phyloP scores from a whole-genome alignment of 2,797 vertebrate genomes.

The Cyprinodon diabolis region DNA sequence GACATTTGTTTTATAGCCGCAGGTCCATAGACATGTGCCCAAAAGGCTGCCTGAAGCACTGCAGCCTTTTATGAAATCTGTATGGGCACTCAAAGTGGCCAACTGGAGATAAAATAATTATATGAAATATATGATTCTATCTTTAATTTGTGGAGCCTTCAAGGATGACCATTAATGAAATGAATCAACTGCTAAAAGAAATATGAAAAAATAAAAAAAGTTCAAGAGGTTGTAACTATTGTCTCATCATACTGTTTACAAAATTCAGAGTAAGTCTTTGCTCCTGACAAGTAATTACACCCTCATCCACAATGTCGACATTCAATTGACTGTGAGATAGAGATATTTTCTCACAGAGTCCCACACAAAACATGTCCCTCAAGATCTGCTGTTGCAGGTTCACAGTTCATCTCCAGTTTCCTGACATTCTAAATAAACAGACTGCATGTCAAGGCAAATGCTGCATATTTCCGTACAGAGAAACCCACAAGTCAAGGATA shows the following conservation, averaged over 20 bases:
- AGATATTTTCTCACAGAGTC: not conserved
- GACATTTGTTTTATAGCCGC: conserved; percentile 40
- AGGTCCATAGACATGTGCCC: conserved; percentile 24
- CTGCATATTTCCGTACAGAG: conserved; percentile 28
- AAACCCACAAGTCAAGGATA: conserved; percentile 46
- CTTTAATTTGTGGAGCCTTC: not conserved
- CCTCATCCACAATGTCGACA: not conserved
- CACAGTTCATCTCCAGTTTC: conserved; percentile 6
- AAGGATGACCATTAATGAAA: not conserved
- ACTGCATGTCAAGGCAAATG: conserved; percentile 42
- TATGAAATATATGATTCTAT: conserved; percentile 6
- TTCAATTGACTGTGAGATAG: not conserved
- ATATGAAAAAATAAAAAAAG: not conserved
- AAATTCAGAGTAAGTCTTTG: not conserved
- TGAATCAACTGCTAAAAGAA: not conserved
- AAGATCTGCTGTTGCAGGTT: conserved; percentile 5
- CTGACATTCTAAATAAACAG: conserved; percentile 45
- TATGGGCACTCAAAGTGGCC: conserved; percentile 18
- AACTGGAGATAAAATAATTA: conserved; percentile 19
- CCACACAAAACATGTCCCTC: conserved; percentile 11
- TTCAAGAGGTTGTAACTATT: not conserved
- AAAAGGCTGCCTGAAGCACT: conserved; percentile 26
- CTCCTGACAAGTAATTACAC: not conserved
- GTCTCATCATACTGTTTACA: not conserved
- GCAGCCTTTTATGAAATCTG: conserved; percentile 9